These are phyloP conservation scores for Hetaerina titia DNA, from an alignment of 2,888 invertebrate genomes.

Conservation along the genomic window DNA sequence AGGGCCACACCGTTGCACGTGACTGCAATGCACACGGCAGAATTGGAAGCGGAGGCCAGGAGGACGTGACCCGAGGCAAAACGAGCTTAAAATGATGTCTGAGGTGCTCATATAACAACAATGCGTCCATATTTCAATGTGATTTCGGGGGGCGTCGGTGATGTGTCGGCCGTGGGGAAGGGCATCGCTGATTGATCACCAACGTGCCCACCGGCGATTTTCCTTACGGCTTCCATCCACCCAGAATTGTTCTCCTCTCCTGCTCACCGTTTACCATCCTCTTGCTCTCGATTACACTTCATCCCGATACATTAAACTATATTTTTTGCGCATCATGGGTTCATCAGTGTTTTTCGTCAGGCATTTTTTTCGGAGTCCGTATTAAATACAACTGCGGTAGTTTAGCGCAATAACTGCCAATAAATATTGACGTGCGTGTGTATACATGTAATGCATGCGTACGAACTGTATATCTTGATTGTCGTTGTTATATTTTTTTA, in stretches of 20 bases:
- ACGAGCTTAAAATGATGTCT: slow-evolving; percentile 58
- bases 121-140: slow-evolving; percentile 46
- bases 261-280: not conserved
- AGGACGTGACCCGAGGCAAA: slow-evolving; percentile 52
- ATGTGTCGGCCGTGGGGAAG: not conserved
- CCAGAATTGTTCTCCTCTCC: not conserved
- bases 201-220: not conserved
- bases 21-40: slow-evolving; percentile 47
- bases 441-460: not conserved
- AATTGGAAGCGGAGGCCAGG: slow-evolving; percentile 10
- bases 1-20: not conserved
- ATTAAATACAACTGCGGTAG: not conserved
- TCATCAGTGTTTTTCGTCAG: too few species aligned
- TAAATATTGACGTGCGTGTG: not conserved
- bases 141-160: not conserved
- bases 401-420: too few species aligned
- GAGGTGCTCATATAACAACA: slow-evolving; percentile 56
- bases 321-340: too few species aligned
- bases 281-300: not conserved
- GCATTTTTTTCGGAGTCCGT: not conserved
- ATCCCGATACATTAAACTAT: too few species aligned
- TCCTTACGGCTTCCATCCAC: not conserved
- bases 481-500: not conserved
- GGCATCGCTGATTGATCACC: slow-evolving; percentile 39
- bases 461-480: not conserved